Base-by-base conservation (phyloP, 2,888 invertebrate genomes). In the Amiota communis region DNA sequence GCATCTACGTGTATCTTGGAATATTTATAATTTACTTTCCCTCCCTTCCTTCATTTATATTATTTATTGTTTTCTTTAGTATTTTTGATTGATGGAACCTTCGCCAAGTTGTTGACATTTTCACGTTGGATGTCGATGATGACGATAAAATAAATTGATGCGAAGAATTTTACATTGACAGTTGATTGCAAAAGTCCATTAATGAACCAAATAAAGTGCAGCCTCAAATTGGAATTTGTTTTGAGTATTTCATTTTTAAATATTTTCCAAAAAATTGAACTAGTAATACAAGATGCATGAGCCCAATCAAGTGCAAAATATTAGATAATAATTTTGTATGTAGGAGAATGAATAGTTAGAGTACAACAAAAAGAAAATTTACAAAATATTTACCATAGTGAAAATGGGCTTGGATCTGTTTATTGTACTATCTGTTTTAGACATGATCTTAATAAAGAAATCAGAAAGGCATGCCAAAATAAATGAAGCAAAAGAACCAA, bases 151-250 rank as follows among this genome's bases (percentile, higher is more conserved):
- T 48, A 71, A 70, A 70, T 70, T 64, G 49, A 59, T 20, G 59
- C 17, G 53, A 13, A 15, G 51, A 64, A 71, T 23, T 53, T 51
- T 11, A 70, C 81, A 86, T 78, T 83, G 83, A 83, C 83, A 83
- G 86, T 83, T 84, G 83, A 83, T 84, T 83, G 85, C 83, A 75
- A 86, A 83, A 83, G 83, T 83, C 86, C 83, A 83, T 83, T 83
- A 83, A 51, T 20, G 63, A n/a, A 11, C 36, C 10, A 9, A 36
- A 4, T 12, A 8, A 9, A n/a, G 13, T 47, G 47, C 64, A n/a
- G 64, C 46, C 13, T 64, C 1, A 8, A 48, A 9, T 65, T 9
- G 65, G 13, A 15, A 48, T 15, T 9, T 23, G n/a, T n/a, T n/a
- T n/a, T n/a, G n/a, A n/a, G n/a, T n/a, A n/a, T n/a, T n/a, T n/a